Base-by-base conservation (phyloP, 2,113 vertebrate species). In the Pavo muticus region DNA sequence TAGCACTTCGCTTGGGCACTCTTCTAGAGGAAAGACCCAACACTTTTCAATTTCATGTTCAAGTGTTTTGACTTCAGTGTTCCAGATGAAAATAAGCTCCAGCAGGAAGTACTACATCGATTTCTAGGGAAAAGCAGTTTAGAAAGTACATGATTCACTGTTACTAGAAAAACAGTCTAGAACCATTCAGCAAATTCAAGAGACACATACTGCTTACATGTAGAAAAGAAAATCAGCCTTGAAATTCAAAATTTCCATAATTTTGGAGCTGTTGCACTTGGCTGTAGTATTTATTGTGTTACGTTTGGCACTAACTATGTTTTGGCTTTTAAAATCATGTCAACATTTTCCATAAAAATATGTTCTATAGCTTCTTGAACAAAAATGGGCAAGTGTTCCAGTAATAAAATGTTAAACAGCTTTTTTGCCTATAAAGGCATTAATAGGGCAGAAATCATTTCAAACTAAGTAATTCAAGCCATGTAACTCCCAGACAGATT, bases 271-370 rank as follows among this genome's bases (percentile, higher is more conserved):
- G 50, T 40, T 95, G 39, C 71, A 54, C 35, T 95, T 91, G 84
- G 64, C 80, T 83, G 77, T 48, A 20, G 48, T 78, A 83, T 92
- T 96, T 92, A 87, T 56, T 64, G 63, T 87, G 60, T 91, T 96
- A 83, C 68, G 40, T 37, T 94, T 92, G 83, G 91, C 94, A 67
- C 12, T 79, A 47, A 37, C 42, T 32, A 39, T 14, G 45, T 83
- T 93, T 93, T 94, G 68, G n/a, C 52, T 92, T 93, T 90, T 84
- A 90, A 94, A 95, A 92, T 70, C 35, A 91, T 84, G 45, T 57
- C 50, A 94, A 86, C 20, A 47, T 93, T 93, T 95, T 95, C 68
- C 52, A 75, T 63, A 64, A 91, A 96, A 91, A 89, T 60, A 74
- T 5, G 14, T 78, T 83, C 64, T 91, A 69, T 67, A 72, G 20